A percentile compares a stretch with the other conserved stretches of the same genome.
phyloP scores from a whole-genome alignment of 2,797 vertebrate species.

The Rhinatrema bivittatum region DNA sequence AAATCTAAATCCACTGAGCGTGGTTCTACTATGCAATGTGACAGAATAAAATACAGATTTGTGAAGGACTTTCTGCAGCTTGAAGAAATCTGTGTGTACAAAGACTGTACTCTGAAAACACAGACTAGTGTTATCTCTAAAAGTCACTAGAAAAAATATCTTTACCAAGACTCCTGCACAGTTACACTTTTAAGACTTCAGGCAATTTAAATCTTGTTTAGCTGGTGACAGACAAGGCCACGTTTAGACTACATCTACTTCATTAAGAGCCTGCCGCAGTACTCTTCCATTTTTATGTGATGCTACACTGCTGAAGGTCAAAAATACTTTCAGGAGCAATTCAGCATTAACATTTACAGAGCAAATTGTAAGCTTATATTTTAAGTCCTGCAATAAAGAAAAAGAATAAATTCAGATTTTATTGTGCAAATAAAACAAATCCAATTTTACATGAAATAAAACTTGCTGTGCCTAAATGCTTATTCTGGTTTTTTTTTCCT shows the following conservation, averaged over 20 bases:
- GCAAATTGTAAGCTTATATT: not conserved
- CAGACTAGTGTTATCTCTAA: too few relatives aligned
- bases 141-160: conserved; percentile 5
- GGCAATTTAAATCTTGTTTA: not conserved
- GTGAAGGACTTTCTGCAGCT: too few relatives aligned
- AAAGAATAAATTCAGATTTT: not conserved
- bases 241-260: conserved; percentile 2
- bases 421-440: conserved; percentile 6
- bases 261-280: not conserved
- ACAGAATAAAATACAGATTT: too few relatives aligned
- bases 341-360: not conserved
- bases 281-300: not conserved
- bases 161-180: not conserved
- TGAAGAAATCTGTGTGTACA: too few relatives aligned
- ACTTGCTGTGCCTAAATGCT: conserved; percentile 4
- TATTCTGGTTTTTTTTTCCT: not conserved
- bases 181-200: not conserved
- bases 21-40: too few relatives aligned
- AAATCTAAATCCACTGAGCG: too few relatives aligned
- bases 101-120: too few relatives aligned
- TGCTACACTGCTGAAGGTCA: not conserved
- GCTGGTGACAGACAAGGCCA: not conserved
- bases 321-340: not conserved
- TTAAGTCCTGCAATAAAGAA: too few relatives aligned
- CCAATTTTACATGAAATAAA: not conserved